Percentiles rank a stretch among this genome's conserved stretches.
Conservation (phyloP, 2,113 vertebrate genomes). For the Cynopterus brachyotis region DNA sequence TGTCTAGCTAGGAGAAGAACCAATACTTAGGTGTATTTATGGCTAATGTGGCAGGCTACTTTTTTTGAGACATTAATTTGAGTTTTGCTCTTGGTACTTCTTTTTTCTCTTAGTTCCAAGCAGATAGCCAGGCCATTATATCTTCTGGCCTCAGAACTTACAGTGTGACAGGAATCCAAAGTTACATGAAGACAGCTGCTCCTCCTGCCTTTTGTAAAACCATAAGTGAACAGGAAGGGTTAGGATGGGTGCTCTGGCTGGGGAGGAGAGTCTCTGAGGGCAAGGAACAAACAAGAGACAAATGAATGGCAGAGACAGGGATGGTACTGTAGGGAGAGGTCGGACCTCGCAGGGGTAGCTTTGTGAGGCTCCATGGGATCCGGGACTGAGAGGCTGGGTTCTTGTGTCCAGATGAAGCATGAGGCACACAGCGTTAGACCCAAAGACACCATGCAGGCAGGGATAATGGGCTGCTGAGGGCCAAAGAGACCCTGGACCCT, state of each 20-base stretch:
- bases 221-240: background rate
- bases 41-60: background rate
- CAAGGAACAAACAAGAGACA: background rate
- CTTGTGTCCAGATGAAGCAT: background rate
- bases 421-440: background rate
- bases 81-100: background rate
- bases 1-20: background rate
- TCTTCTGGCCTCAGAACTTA: background rate
- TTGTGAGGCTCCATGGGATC: background rate
- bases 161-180: background rate
- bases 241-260: background rate
- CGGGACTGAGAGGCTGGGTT: background rate
- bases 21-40: fast-evolving
- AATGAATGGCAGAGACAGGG: background rate
- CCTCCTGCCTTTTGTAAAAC: background rate
- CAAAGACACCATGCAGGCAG: background rate
- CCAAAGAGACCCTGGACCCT: background rate
- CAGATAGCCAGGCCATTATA: background rate
- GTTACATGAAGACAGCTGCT: background rate
- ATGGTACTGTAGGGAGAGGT: fast-evolving
- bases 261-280: background rate
- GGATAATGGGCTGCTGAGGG: background rate
- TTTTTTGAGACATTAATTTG: background rate
- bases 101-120: background rate
- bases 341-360: background rate